These are phyloP conservation scores for Caenorhabditis sp. DNA, from an alignment of 2,888 invertebrate genomes.

Conservation along the genomic window DNA sequence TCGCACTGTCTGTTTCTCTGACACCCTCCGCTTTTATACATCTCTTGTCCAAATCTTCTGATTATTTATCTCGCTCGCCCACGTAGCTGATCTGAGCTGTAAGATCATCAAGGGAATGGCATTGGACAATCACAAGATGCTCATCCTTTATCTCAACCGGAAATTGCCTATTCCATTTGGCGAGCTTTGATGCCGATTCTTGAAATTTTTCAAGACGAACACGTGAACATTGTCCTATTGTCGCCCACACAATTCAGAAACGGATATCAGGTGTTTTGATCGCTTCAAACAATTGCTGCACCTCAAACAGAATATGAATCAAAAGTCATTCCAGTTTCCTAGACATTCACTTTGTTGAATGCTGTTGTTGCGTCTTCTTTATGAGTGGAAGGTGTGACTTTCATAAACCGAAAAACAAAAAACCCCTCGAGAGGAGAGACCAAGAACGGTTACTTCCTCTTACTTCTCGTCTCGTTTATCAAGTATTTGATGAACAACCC, in stretches of 20 bases:
- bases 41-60: background rate
- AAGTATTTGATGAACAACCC: conserved; percentile 36
- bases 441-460: conserved; percentile 33
- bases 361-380: conserved; percentile 7
- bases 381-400: conserved; percentile 33
- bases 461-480: conserved; percentile 13
- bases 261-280: background rate
- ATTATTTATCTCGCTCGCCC: too few relatives aligned
- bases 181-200: background rate
- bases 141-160: background rate
- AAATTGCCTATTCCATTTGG: background rate
- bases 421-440: conserved; percentile 6
- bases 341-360: background rate
- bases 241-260: background rate
- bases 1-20: background rate
- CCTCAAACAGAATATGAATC: background rate
- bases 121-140: too few relatives aligned
- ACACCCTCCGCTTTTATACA: background rate
- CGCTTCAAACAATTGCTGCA: background rate
- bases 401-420: background rate
- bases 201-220: too few relatives aligned
- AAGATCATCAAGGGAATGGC: too few relatives aligned
- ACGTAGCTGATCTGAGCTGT: too few relatives aligned
- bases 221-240: background rate
- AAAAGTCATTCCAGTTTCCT: background rate